Base-by-base conservation (phyloP, 2,797 vertebrate species). In the Podarcis lilfordi region DNA sequence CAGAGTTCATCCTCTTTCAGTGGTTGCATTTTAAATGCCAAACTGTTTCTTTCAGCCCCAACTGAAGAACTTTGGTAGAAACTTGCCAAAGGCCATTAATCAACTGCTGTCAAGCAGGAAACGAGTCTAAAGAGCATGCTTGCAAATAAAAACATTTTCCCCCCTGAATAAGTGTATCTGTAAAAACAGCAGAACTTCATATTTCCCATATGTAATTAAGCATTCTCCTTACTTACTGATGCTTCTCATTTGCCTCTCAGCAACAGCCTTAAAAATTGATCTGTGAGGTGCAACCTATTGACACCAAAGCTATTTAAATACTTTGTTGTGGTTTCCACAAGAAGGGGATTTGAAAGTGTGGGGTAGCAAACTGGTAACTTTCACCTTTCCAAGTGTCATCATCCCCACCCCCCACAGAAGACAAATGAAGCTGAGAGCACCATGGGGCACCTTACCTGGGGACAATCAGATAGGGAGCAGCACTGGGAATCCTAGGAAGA, bases 331-430 rank as follows among this genome's bases (percentile, higher is more conserved):
- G 66, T 25, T 23, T 91, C 76, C 75, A 88, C 91, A 88, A 78
- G 45, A 94, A 84, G 83, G 19, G 59, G 59, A 61, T 21, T 1
- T 8, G 82, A 85, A 72, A 66, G 15, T 80, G 91, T 79, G 82
- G 86, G 83, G 93, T 55, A 92, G 86, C 55, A 59, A 86, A 87
- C 86, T 80, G 91, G 77, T 69, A 88, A 80, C 11, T 90, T 93
- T 80, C 59, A 68, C 55, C 81, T 91, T 88, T 80, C 83, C 91
- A n/a, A 88, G 88, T 74, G 80, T 82, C 77, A 93, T 83, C 17
- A 13, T 15, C 29, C 69, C 69, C 0, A 88, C 80, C 86, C n/a
- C 89, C 89, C 59, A 37, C 17, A 85, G 91, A 78, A 89, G 80
- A 90, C 64, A 80, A 85, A 84, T 19, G n/a, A 37, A 90, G 69